Conservation (phyloP, 2,797 vertebrate genomes). For the Cuculus canorus region DNA sequence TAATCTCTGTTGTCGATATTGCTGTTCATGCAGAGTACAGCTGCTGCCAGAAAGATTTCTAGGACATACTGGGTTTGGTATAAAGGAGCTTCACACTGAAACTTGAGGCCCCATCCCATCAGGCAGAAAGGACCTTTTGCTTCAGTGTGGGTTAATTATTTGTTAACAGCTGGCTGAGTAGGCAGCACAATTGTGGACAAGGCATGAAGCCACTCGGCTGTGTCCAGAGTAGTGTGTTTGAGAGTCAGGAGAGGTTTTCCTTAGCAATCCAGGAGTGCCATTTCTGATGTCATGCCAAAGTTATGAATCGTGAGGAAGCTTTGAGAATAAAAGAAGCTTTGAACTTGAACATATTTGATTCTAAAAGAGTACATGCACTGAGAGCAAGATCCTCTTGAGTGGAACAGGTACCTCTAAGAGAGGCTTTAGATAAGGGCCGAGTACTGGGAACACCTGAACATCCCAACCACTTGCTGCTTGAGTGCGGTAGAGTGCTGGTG, state of each 20-base stretch:
- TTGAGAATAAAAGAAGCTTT: background rate
- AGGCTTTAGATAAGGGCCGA: background rate
- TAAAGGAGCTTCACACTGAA: background rate
- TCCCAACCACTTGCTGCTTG: background rate
- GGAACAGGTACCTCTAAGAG: background rate
- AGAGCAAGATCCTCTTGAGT: background rate
- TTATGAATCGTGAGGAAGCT: background rate
- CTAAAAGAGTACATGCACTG: background rate
- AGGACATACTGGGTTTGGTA: background rate
- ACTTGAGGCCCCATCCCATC: background rate
- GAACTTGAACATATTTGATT: accelerated
- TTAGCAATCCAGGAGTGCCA: background rate
- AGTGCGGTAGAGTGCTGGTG: background rate
- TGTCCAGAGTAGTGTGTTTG: background rate
- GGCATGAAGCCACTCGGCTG: background rate
- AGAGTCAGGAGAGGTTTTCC: background rate
- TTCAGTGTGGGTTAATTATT: conserved; percentile 30
- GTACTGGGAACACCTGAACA: background rate
- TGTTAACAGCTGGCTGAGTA: background rate
- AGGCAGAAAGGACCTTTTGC: background rate
- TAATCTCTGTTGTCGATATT: background rate
- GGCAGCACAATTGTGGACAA: background rate
- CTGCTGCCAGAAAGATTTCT: conserved; percentile 7
- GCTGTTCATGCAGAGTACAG: background rate
- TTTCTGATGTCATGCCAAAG: background rate